Conservation (phyloP, 1,140 invertebrate species). For the Drosophila sulfurigaster region DNA sequence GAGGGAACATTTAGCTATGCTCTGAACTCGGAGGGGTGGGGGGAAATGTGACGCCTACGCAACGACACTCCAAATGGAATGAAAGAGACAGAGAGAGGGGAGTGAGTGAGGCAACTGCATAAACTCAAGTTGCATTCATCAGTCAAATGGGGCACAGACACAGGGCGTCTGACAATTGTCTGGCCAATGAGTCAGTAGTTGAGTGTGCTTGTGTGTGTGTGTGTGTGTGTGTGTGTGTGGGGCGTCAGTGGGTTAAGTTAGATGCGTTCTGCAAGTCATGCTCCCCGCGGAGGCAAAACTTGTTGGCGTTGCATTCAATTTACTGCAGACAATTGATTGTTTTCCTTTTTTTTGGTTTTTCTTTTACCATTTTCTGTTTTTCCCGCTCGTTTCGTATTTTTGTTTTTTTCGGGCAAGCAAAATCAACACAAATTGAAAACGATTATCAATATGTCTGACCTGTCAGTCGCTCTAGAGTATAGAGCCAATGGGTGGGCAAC, state of each 20-base stretch:
- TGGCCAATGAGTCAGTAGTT: slow-evolving; percentile 47
- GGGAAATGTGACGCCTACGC: slow-evolving; percentile 28
- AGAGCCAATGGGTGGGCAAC: not conserved
- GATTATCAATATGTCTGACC: slow-evolving; percentile 75
- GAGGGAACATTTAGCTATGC: slow-evolving; percentile 9
- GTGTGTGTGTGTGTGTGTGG: not conserved
- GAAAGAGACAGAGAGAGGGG: not conserved
- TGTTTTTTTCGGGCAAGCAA: slow-evolving; percentile 29
- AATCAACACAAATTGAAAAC: slow-evolving; percentile 71
- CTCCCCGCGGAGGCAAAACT: not conserved
- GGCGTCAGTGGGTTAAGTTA: slow-evolving; percentile 47
- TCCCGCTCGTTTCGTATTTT: slow-evolving; percentile 11
- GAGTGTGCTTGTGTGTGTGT: not conserved
- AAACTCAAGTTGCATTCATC: slow-evolving; percentile 39
- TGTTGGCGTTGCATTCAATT: slow-evolving; percentile 66
- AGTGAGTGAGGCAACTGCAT: slow-evolving; percentile 14
- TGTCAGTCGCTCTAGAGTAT: slow-evolving; percentile 40
- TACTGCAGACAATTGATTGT: slow-evolving; percentile 73
- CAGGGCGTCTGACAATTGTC: slow-evolving; percentile 44
- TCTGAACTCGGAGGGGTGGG: not conserved
- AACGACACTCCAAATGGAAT: not conserved
- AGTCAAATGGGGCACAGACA: slow-evolving; percentile 43
- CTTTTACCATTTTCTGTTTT: slow-evolving; percentile 10
- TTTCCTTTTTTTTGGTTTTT: slow-evolving; percentile 39
- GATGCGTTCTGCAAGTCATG: slow-evolving; percentile 47